Base-by-base conservation (phyloP, 53 echinoderm and acorn worm species). In the Patiria pectinifera region DNA sequence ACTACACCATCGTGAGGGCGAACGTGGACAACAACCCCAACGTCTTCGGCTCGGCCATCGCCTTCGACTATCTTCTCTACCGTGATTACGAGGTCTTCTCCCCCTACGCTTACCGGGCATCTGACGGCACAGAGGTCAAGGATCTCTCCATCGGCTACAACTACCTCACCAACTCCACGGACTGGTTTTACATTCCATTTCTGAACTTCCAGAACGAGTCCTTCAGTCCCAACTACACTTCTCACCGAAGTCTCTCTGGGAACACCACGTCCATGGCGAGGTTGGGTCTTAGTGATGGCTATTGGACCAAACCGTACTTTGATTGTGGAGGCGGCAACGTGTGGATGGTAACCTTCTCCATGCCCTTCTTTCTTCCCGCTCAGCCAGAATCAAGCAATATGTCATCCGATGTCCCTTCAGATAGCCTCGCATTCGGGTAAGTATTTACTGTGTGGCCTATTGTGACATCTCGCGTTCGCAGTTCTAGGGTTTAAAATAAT, bases 101-200 rank as follows among this genome's bases (percentile, higher is more conserved):
- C 71, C 97, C 97, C n/a, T 97, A 97, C 83, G 97, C 97, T 6
- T 97, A 93, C 79, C 87, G 95, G 1, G 93, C 94, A 1, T 86
- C 95, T 0, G 90, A 92, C 49, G 93, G 93, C 45, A 94, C 93
- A 2, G 81, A 80, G n/a, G 96, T 96, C 4, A 97, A 97, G 75
- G 97, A 97, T 44, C 91, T 97, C 22, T 97, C 97, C 11, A 96
- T 96, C 35, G 97, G 97, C 13, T 97, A 97, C 93, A 82, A 97
- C 85, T 97, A 97, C 92, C 95, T 93, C 23, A 89, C 86, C 59
- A 91, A 95, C 23, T 96, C 87, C 11, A 94, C 97, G 0, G 97
- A 97, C 72, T 97, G 97, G 97, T 97, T 97, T 58, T 85, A 93
- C 85, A 92, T 97, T 44, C 97, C 97, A 19, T 91, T 92, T 58